These are phyloP conservation scores for Dipodomys spectabilis DNA, from an alignment of 2,113 vertebrate species.

Conservation along the genomic window DNA sequence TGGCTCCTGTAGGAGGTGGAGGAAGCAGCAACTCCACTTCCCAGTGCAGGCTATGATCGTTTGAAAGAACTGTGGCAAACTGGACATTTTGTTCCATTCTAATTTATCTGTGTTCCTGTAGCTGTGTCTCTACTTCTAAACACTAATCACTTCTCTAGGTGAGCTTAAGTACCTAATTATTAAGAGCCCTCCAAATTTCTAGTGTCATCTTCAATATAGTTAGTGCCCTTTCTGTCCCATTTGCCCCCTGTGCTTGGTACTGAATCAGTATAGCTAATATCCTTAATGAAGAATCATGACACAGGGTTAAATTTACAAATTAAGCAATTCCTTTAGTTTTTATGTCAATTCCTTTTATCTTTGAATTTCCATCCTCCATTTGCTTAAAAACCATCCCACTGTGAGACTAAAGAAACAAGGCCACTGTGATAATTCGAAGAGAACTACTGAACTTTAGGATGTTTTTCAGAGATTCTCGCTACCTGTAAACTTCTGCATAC, in stretches of 20 bases:
- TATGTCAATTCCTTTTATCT: conserved; percentile 65
- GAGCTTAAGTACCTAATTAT: conserved; percentile 82
- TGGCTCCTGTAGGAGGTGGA: neutral
- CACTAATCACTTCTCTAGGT: conserved; percentile 83
- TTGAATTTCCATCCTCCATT: conserved; percentile 74
- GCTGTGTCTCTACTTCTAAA: conserved; percentile 72
- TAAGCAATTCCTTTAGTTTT: conserved; percentile 78
- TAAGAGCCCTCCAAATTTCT: conserved; percentile 81
- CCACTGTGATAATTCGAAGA: conserved; percentile 80
- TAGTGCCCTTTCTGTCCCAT: conserved; percentile 82
- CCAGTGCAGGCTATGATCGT: neutral
- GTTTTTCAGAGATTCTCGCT: conserved; percentile 80
- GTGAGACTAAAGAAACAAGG: conserved; percentile 72
- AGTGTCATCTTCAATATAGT: conserved; percentile 81
- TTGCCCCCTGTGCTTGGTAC: conserved; percentile 80
- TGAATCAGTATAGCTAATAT: conserved; percentile 80
- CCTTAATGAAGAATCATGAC: conserved; percentile 77
- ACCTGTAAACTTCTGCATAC: conserved; percentile 82
- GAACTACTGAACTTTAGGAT: conserved; percentile 77
- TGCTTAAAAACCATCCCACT: conserved; percentile 73
- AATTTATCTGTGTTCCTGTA: conserved; percentile 68
- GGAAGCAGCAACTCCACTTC: neutral
- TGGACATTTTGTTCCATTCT: conserved; percentile 70
- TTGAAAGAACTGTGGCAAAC: conserved; percentile 37
- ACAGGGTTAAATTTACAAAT: conserved; percentile 81